These are phyloP conservation scores for Hormaphis cornu DNA, from an alignment of 1,140 invertebrate species.

Conservation along the genomic window DNA sequence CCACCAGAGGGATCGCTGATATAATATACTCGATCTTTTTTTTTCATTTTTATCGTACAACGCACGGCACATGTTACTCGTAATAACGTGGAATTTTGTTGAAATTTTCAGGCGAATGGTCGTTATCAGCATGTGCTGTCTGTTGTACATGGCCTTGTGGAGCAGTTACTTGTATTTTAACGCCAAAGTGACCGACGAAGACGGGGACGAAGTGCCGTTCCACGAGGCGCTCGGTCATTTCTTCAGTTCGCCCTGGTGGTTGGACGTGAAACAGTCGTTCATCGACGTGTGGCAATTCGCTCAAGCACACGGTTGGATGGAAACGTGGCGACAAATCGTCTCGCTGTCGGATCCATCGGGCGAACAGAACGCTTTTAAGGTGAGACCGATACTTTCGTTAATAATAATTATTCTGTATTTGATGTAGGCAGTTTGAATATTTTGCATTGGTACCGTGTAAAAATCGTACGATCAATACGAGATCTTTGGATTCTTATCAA, in stretches of 20 bases:
- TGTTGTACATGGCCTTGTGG: slow-evolving; percentile 66
- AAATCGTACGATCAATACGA: too few species aligned
- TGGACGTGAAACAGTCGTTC: slow-evolving; percentile 58
- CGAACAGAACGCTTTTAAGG: slow-evolving; percentile 80
- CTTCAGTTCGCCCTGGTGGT: slow-evolving; percentile 72
- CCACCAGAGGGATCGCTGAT: too few species aligned
- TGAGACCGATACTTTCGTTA: slow-evolving; percentile 41
- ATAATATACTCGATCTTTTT: too few species aligned
- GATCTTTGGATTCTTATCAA: too few species aligned
- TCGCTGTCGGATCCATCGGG: slow-evolving; percentile 78
- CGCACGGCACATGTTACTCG: too few species aligned
- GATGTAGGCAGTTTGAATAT: too few species aligned
- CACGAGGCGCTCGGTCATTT: slow-evolving; percentile 82
- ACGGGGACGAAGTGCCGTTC: slow-evolving; percentile 78
- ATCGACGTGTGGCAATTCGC: slow-evolving; percentile 64
- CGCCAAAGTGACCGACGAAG: slow-evolving; percentile 70
- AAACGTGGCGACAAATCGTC: slow-evolving; percentile 75
- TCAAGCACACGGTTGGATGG: slow-evolving; percentile 66
- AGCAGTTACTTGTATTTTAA: slow-evolving; percentile 79
- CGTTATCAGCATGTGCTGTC: slow-evolving; percentile 50
- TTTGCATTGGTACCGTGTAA: too few species aligned
- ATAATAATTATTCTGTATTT: not conserved
- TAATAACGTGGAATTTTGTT: not conserved
- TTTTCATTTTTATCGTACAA: not conserved
- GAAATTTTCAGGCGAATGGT: slow-evolving; percentile 42